phyloP scores from a whole-genome alignment of 2,888 invertebrate species.

The Limulus polyphemus region DNA sequence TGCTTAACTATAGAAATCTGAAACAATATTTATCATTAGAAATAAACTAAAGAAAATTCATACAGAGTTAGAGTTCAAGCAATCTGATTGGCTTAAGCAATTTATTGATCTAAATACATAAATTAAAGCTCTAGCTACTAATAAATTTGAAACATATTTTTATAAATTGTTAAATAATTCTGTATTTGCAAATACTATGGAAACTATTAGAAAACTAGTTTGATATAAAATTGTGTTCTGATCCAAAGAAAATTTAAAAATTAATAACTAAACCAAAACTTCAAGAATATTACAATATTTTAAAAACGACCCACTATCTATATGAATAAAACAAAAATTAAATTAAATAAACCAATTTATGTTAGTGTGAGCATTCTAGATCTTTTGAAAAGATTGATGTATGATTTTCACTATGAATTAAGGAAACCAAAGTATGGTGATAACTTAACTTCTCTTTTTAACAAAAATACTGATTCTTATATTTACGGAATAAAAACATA shows the following conservation, averaged over 20 bases:
- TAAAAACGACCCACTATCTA: conserved; percentile 5
- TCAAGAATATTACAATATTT: conserved; percentile 7
- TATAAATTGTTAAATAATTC: conserved; percentile 33
- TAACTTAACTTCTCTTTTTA: too few relatives aligned
- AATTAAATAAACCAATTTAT: conserved; percentile 28
- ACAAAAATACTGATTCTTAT: too few relatives aligned
- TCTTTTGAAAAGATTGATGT: conserved; percentile 29
- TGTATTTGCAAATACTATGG: conserved; percentile 34
- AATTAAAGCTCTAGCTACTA: conserved; percentile 27
- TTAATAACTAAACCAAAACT: conserved; percentile 11
- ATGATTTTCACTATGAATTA: conserved; percentile 24
- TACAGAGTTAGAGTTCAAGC: conserved; percentile 12
- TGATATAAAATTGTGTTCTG: conserved; percentile 26
- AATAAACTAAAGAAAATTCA: conserved; percentile 28
- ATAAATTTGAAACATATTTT: conserved; percentile 34
- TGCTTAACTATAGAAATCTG: conserved; percentile 8
- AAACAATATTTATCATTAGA: conserved; percentile 24
- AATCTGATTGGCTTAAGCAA: conserved; percentile 8
- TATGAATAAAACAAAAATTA: conserved; percentile 8
- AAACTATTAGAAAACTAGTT: conserved; percentile 31
- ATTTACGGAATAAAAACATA: conserved; percentile 14
- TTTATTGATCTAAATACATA: conserved; percentile 23
- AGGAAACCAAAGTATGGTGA: conserved; percentile 14
- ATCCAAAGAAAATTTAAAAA: conserved; percentile 6
- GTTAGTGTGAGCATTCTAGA: conserved; percentile 28